Evolutionary conservation across 2,113 vertebrate genomes (phyloP), one percentile per base, ranked within the genome.

Genomic region (Fregetta grallaria): DNA sequence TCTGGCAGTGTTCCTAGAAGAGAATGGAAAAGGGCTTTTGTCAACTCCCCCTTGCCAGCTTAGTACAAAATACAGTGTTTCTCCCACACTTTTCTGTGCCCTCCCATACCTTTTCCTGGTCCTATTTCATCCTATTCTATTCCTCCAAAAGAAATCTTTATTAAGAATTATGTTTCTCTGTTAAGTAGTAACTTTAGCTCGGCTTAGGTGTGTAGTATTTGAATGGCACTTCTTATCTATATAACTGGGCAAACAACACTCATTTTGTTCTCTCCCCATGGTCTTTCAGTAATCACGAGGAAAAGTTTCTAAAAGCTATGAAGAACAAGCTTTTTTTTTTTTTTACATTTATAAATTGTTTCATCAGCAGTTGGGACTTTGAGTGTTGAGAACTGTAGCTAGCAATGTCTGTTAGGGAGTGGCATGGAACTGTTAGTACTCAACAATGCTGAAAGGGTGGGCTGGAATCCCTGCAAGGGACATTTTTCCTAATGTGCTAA

Each of bases 11-110:
- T 19, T 94, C 88, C 94, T 78, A 81, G 68, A 6, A 84, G 7
- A 91, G 47, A 94, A 87, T 34, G 94, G 92, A 86, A 93, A 90
- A 92, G 52, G n/a, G 65, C 79, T 95, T 93, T 86, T 89, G 79
- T 92, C 84, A 89, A 3, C 76, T 92, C 53, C 56, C 38, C 34
- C 21, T 47, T 30, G 52, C 32, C 76, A 84, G 49, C 49, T 87
- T 15, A 40, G 49, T n/a, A 81, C 72, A 81, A 61, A 88, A 79
- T 70, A 67, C 40, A 84, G 32, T 25, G 30, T 78, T 86, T 92
- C 68, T 92, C 90, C 53, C 84, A 65, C 71, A 52, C 36, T 56
- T 78, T 66, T 61, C 59, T 13, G 3, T 63, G 56, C 40, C 30
- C 30, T 88, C 55, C 42, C 76, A 75, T 36, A 86, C 27, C 76